Base-by-base conservation (phyloP, 2,888 invertebrate genomes). In the Coremacera marginata region DNA sequence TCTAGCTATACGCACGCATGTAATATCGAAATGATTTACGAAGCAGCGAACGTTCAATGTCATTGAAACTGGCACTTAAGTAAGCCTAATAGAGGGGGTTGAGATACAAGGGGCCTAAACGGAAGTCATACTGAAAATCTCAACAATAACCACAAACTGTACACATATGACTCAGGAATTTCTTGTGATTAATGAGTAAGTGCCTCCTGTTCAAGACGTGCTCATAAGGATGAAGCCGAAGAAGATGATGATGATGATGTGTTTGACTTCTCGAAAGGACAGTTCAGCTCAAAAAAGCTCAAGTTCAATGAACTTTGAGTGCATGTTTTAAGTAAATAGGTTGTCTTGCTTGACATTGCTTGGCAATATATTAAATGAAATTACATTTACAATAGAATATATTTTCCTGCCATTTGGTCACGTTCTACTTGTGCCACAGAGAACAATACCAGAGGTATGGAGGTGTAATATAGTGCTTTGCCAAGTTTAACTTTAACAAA, bases 181-280 rank as follows among this genome's bases (percentile, higher is more conserved):
- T 4, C 11, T n/a, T 62, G 72, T 72, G 62, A 72, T 72, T 72
- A 72, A 72, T 72, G 62, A 62, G 19, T 37, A 62, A 52, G 8
- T 16, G 72, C 60, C 49, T 44, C 71, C 57, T 71, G 71, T 16
- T 22, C 60, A 19, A 37, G 55, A 19, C 37, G 67, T 49, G 67
- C 22, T 49, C 11, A 68, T 44, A 44, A 8, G 49, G 25, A n/a
- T 44, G 49, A 22, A 44, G 19, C 19, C 11, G 25, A 1, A 19
- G 5, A 27, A 2, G 62, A 25, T 16, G 5, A 31, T 16, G 34
- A 31, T n/a, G n/a, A 31, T 31, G 31, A 63, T n/a, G 68, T 49
- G 51, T 49, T 68, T 68, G 68, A 37, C 70, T 34, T 70, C 9
- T 34, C 31, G 1, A 44, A 55, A 11, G 37, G 60, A 25, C 19